Conservation (phyloP, 2,797 vertebrate genomes). For the Mallotus villosus region DNA sequence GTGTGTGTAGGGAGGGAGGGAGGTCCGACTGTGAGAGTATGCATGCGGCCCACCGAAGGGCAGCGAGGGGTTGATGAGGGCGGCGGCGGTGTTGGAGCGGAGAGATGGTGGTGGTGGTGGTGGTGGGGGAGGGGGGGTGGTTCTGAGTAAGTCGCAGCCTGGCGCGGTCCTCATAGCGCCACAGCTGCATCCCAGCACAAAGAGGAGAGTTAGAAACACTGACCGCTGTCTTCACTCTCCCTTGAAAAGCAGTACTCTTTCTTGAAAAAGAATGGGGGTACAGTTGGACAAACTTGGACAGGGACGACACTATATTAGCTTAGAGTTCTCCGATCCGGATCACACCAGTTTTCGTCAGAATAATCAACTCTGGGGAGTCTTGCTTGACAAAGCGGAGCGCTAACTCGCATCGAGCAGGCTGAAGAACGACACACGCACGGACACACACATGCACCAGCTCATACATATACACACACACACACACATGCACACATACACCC, state of each 20-base stretch:
- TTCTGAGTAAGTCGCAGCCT: constrained; percentile 26
- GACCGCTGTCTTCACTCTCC: constrained; percentile 5
- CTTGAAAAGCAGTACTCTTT: background rate
- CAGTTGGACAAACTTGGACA: constrained; percentile 12
- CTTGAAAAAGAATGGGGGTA: constrained; percentile 1
- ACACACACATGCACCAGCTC: no score
- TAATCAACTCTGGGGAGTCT: background rate
- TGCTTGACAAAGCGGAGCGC: background rate
- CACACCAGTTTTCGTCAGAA: background rate
- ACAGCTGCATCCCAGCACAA: constrained; percentile 18
- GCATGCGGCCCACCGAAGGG: constrained; percentile 26
- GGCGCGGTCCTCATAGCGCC: constrained; percentile 6
- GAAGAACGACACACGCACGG: background rate
- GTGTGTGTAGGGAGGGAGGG: no score
- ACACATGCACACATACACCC: background rate
- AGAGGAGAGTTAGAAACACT: background rate
- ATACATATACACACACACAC: background rate
- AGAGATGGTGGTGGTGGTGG: background rate
- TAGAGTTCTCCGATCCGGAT: constrained; percentile 6
- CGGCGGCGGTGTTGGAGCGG: background rate
- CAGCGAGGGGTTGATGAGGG: constrained; percentile 15
- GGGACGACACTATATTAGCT: constrained; percentile 2
- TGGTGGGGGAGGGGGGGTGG: background rate
- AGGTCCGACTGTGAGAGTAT: constrained; percentile 28
- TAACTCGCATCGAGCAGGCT: background rate